Evolutionary conservation across 2,888 invertebrate genomes (phyloP), one percentile per base, ranked within the genome.

Genomic region (Mylabris sibirica): DNA sequence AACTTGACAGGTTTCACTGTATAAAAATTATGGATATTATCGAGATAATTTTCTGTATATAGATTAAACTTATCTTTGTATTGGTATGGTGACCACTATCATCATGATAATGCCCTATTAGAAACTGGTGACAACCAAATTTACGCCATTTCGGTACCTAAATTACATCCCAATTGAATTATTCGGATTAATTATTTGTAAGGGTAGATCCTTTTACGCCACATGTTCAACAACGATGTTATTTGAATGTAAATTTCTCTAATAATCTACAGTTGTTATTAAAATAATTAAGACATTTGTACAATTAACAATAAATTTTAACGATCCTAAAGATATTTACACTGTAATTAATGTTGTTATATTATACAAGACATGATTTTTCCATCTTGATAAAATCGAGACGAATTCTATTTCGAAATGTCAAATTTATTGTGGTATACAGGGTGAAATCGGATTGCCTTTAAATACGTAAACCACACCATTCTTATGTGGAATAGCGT

Each of bases 241-340:
- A 67, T 67, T 67, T 67, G 63, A 63, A 67, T 67, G 63, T 67
- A 67, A 66, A 67, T 67, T 63, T 63, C 66, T 57, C 63, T 67
- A 63, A 67, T 67, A 66, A 66, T 66, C 20, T 62, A 41, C 53
- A 41, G 61, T 49, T 60, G 59, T 63, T 67, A 67, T 63, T 63
- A 35, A 24, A 67, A 63, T 63, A 63, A 14, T 63, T 38, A 17
- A 35, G 57, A 62, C 61, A 41, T 57, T 30, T 66, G 2, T 26
- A 57, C 57, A 57, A 14, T 57, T 57, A 57, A 57, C 57, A 11
- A 57, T 57, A 57, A 57, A 26, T 26, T 57, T 26, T 6, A 26
- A 12, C 24, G 26, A 2, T 26, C 8, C 12, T 30, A 57, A 24
- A 2, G n/a, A 26, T 24, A 57, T 57, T 57, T 24, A 26, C 26